Conservation (phyloP, 2,113 vertebrate genomes). For the Tenrec ecaudatus region DNA sequence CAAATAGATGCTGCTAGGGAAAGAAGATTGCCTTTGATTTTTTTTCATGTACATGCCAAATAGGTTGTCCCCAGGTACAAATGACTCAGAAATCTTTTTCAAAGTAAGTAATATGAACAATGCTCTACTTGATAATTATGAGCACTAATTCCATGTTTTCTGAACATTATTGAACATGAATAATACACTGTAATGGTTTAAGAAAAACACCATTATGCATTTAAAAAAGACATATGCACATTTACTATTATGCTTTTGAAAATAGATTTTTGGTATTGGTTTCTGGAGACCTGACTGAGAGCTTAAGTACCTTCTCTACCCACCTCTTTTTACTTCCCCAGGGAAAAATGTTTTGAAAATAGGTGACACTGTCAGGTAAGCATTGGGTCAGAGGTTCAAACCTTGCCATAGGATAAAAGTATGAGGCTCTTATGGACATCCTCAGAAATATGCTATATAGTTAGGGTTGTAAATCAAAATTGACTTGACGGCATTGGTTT, state of each 20-base stretch:
- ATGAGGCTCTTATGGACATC: too few relatives aligned
- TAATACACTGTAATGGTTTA: too few relatives aligned
- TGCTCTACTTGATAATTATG: not conserved
- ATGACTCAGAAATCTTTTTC: not conserved
- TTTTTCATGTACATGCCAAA: not conserved
- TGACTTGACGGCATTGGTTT: not conserved
- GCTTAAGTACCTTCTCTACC: not conserved
- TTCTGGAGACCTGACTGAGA: not conserved
- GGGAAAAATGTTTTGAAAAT: constrained; percentile 34
- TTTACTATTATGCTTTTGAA: not conserved
- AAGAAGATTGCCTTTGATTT: not conserved
- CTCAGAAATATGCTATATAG: too few relatives aligned
- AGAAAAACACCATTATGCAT: too few relatives aligned
- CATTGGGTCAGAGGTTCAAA: too few relatives aligned
- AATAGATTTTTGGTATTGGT: not conserved
- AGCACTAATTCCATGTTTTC: not conserved
- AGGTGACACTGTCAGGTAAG: not conserved
- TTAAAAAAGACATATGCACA: too few relatives aligned
- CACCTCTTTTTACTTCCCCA: not conserved
- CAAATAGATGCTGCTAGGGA: not conserved
- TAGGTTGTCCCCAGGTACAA: not conserved
- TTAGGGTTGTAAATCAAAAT: too few relatives aligned
- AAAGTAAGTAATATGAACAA: not conserved
- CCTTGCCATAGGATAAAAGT: too few relatives aligned
- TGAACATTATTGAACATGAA: too few relatives aligned